These are phyloP conservation scores for Micrasema minimum DNA, from an alignment of 1,140 invertebrate species.

Conservation along the genomic window DNA sequence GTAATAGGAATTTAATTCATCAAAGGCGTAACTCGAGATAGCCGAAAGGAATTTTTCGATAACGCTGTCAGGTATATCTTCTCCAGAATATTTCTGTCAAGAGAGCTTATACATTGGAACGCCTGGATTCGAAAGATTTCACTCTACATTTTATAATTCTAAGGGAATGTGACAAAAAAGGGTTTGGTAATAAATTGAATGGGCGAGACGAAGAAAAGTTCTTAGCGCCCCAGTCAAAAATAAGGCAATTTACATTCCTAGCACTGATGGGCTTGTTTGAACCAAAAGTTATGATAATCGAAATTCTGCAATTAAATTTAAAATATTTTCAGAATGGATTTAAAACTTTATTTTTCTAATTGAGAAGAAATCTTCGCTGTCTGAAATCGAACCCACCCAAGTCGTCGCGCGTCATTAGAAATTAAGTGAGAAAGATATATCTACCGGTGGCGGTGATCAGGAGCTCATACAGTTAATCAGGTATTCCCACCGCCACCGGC, in stretches of 20 bases:
- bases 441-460: neutral
- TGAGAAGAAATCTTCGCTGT: no score
- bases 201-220: slow-evolving; percentile 23
- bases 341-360: no score
- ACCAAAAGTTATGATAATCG: neutral
- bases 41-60: slow-evolving; percentile 41
- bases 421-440: neutral
- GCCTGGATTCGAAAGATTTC: slow-evolving; percentile 23
- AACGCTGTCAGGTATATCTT: slow-evolving; percentile 25
- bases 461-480: slow-evolving; percentile 23
- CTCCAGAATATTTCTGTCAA: slow-evolving; percentile 16
- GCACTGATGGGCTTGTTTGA: no score
- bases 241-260: neutral
- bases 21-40: slow-evolving; percentile 37
- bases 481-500: slow-evolving; percentile 13
- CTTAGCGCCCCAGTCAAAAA: slow-evolving; percentile 4
- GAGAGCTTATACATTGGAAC: slow-evolving; percentile 22
- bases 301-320: slow-evolving; percentile 10
- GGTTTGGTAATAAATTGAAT: slow-evolving; percentile 35
- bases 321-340: no score
- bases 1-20: slow-evolving; percentile 33
- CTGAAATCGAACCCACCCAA: no score
- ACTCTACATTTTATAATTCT: slow-evolving; percentile 39
- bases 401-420: no score
- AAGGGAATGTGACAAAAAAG: slow-evolving; percentile 39